Conservation (phyloP, 2,888 invertebrate species). For the Ophraella communa region DNA sequence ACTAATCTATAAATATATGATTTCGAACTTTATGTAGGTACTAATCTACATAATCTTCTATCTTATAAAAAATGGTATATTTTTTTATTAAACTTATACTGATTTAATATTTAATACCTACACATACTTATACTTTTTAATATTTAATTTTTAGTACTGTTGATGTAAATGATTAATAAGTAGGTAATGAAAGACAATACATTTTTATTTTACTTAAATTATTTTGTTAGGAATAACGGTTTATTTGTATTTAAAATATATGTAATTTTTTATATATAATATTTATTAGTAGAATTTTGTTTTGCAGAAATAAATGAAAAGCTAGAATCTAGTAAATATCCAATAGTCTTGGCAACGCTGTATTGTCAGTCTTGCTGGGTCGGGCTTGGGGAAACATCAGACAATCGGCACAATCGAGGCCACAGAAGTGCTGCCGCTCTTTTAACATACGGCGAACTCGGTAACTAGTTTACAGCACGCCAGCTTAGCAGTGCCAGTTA, state of each 20-base stretch:
- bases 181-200: too few species aligned
- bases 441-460: slow-evolving; percentile 38
- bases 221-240: too few species aligned
- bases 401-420: slow-evolving; percentile 55
- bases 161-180: too few species aligned
- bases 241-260: neutral
- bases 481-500: slow-evolving; percentile 47
- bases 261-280: neutral
- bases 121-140: too few species aligned
- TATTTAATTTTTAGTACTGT: too few species aligned
- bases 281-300: neutral
- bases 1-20: neutral
- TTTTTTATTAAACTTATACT: too few species aligned
- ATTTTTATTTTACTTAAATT: too few species aligned
- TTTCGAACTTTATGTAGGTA: too few species aligned
- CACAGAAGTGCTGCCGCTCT: slow-evolving; percentile 49
- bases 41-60: too few species aligned
- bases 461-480: slow-evolving; percentile 44
- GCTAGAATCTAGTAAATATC: neutral
- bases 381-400: slow-evolving; percentile 56
- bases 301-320: neutral
- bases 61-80: too few species aligned
- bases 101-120: too few species aligned
- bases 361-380: slow-evolving; percentile 58
- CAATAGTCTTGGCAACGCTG: slow-evolving; percentile 39